Evolutionary conservation across 2,888 invertebrate genomes (phyloP).

Genomic region (Bellardia pandia): DNA sequence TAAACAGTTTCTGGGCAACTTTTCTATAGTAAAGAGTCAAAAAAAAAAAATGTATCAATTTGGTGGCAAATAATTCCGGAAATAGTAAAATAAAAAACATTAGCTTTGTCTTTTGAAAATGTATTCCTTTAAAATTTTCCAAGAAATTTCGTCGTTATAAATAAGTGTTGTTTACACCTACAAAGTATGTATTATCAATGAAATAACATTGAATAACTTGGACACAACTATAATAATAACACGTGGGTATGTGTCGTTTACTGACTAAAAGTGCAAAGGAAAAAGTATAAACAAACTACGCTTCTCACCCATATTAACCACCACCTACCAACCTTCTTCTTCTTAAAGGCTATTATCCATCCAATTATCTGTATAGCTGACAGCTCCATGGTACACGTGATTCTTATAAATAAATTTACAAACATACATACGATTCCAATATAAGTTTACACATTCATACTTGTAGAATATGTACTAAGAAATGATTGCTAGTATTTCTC

Average conservation of each 20-base stretch:
- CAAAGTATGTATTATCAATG: background rate
- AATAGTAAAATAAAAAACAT: too few species aligned
- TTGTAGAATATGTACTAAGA: background rate
- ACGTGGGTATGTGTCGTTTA: background rate
- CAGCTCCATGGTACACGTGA: slow-evolving; percentile 9
- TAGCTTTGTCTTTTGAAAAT: too few species aligned
- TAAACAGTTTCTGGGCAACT: background rate
- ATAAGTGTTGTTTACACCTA: background rate
- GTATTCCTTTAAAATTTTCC: background rate
- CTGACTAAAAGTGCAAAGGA: background rate
- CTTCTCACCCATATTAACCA: background rate
- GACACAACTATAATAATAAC: background rate
- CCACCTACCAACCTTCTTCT: background rate
- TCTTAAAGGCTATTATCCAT: background rate
- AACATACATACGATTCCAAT: slow-evolving; percentile 7
- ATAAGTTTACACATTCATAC: background rate
- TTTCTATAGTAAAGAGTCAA: background rate
- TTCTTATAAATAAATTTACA: background rate
- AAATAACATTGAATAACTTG: background rate
- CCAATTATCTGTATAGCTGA: slow-evolving; percentile 1
- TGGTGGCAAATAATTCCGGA: too few species aligned
- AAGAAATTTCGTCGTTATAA: background rate
- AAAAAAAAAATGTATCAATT: too few species aligned
- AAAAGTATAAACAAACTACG: background rate
- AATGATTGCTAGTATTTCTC: background rate